A percentile compares a stretch with the other conserved stretches of the same genome.
Conservation (phyloP, 2,888 invertebrate species). For the Doris montereyensis region DNA sequence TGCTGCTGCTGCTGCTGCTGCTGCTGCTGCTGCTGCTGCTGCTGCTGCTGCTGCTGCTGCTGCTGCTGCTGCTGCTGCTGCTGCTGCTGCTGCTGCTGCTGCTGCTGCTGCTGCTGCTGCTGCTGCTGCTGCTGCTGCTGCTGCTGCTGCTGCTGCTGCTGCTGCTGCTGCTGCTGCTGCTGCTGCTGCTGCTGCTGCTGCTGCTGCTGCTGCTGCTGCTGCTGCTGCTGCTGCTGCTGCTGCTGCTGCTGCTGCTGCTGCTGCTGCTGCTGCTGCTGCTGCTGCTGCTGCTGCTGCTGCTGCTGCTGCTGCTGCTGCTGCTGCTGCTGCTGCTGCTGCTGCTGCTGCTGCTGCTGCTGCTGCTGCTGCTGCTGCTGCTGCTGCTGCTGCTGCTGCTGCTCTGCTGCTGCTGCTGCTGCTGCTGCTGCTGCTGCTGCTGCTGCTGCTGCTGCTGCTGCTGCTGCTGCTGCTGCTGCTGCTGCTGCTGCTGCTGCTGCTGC, state of each 20-base stretch:
- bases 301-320: neutral
- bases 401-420: neutral
- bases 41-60: neutral
- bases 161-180: conserved; percentile 17
- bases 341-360: conserved; percentile 18
- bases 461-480: conserved; percentile 8
- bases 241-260: neutral
- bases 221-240: neutral
- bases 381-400: too few relatives aligned
- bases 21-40: neutral
- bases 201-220: neutral
- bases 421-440: neutral
- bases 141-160: neutral
- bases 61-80: neutral
- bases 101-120: conserved; percentile 1
- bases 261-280: neutral
- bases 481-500: conserved; percentile 5
- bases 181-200: conserved; percentile 13
- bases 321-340: neutral
- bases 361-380: conserved; percentile 8
- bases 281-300: conserved; percentile 9
- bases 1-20: conserved; percentile 1
- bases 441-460: neutral
- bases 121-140: neutral
- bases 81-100: conserved; percentile 4